Evolutionary conservation across 2,888 invertebrate genomes (phyloP).

Genomic region (Thalpophila matura): DNA sequence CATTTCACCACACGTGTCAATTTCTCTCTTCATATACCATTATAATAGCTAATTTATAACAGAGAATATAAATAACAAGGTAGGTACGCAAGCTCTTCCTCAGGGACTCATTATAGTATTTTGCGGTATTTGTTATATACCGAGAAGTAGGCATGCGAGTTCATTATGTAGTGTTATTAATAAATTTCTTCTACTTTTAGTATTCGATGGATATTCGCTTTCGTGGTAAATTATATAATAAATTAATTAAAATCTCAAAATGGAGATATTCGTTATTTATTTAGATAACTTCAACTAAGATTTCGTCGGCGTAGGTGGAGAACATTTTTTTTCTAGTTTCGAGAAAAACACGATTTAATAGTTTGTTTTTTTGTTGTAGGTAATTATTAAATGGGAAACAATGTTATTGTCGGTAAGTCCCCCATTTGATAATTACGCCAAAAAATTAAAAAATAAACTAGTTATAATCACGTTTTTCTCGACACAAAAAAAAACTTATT

Average conservation of each 20-base stretch:
- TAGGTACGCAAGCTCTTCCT: conserved; percentile 8
- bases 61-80: conserved; percentile 15
- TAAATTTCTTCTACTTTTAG: conserved; percentile 9
- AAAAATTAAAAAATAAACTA: no score
- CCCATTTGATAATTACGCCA: no score
- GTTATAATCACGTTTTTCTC: no score
- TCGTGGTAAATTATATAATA: conserved; percentile 1
- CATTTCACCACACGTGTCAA: not conserved
- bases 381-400: no score
- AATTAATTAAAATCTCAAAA: conserved; percentile 3
- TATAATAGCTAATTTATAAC: conserved; percentile 18
- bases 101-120: conserved; percentile 36
- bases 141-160: conserved; percentile 52
- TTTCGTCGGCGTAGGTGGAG: no score
- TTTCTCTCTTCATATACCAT: not conserved
- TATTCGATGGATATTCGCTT: conserved; percentile 6
- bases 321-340: no score
- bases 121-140: conserved; percentile 46
- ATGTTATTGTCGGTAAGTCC: no score
- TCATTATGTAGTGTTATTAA: conserved; percentile 18
- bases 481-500: no score
- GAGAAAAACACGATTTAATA: no score
- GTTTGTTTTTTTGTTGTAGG: no score
- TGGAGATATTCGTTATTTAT: not conserved
- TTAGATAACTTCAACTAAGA: not conserved